Evolutionary conservation across 2,888 invertebrate species (phyloP), one percentile per base, ranked within the genome.

Genomic region (Melanostoma scalare): DNA sequence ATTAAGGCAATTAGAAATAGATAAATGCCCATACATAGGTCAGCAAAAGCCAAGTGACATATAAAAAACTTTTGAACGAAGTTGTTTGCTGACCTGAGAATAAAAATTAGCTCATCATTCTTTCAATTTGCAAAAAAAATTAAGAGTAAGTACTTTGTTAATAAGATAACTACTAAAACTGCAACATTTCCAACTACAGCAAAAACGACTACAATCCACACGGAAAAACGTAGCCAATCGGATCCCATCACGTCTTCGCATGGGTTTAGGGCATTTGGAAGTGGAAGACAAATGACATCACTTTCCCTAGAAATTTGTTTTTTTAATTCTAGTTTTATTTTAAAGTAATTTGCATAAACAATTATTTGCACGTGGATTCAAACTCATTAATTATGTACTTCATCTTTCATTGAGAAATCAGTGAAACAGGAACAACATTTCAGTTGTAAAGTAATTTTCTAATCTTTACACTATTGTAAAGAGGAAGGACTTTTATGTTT

Each of bases 201-300:
- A 6, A 96, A 93, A 0, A 95, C 91, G 76, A 97, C 94, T 36
- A 97, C 97, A 86, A 96, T 92, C 97, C 98, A 98, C 2, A 97
- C 96, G 65, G 96, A 94, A 86, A 94, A 93, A 71, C 96, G 93
- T 2, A 96, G 92, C 94, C 95, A 95, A 53, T 93, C 91, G 90
- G 94, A 95, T 33, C 96, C 96, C 95, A 97, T 96, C 75, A 97
- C 96, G 89, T 97, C 97, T 89, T 97, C 97, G 90, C 97, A 97
- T 0, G 97, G 97, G 91, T 96, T 97, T 63, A 97, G 92, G 0
- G 95, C 96, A 90, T 97, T 95, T 0, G 96, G 95, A 81, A 93
- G 92, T 0, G 97, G 97, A 46, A 92, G 93, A 89, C 96, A 96
- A 87, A 93, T 92, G 3, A 95, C 92, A 85, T 92, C 88, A n/a